Percentiles rank a stretch among this genome's conserved stretches.
Conservation (phyloP, 2,797 vertebrate species). For the Myotis vivesi region DNA sequence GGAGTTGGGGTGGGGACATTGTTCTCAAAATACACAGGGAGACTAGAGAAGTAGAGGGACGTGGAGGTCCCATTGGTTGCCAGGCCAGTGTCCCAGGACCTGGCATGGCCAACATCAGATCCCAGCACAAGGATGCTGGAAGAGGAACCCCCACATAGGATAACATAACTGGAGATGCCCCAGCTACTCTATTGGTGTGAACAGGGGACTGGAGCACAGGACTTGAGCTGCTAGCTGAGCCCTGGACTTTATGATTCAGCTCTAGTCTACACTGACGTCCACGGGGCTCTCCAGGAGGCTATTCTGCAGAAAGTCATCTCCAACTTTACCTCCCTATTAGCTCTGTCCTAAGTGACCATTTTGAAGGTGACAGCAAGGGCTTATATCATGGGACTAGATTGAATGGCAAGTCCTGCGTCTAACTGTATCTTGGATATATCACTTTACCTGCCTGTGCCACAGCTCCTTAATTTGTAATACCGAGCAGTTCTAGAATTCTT, state of each 20-base stretch:
- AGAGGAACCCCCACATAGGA: fast-evolving
- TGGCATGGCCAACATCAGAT: no score
- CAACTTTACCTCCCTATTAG: neutral
- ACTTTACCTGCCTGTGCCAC: neutral
- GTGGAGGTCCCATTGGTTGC: fast-evolving
- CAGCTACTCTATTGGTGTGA: neutral
- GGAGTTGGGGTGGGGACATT: fast-evolving
- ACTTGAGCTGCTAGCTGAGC: neutral
- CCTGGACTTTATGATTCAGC: neutral
- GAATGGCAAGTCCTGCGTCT: neutral
- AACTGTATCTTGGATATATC: neutral
- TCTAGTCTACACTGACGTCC: fast-evolving
- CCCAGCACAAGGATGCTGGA: neutral
- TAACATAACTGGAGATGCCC: fast-evolving
- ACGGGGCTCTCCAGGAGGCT: fast-evolving
- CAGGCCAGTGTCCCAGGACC: no score
- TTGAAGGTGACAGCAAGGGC: neutral
- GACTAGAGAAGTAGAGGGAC: fast-evolving
- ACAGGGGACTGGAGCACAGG: neutral
- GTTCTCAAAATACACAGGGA: neutral
- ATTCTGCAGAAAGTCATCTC: neutral
- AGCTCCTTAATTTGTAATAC: neutral
- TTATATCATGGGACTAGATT: neutral
- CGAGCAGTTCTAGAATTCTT: neutral
- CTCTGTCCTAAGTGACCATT: neutral